Evolutionary conservation across 2,888 invertebrate species (phyloP), one percentile per base, ranked within the genome.

Genomic region (Catocala fraxini): DNA sequence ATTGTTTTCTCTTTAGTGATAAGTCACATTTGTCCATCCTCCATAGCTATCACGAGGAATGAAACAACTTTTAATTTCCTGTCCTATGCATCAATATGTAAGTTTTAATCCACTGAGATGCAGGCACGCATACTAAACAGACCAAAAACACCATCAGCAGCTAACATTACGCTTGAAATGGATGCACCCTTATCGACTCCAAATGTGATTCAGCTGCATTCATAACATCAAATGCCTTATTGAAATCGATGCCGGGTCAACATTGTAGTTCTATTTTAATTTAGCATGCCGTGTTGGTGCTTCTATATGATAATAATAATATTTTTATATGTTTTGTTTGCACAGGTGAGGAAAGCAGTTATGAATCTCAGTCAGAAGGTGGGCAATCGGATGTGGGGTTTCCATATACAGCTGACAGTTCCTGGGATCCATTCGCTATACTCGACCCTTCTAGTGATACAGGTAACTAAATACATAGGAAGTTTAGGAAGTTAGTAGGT

Each of bases 371-470:
- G 71, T 92, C 96, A 5, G 96, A 97, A 70, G 95, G 95, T 48
- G 96, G 95, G 0, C 95, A 96, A 76, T 95, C 95, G 0, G 95
- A 95, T 58, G 92, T 90, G 35, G 89, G 87, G 2, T 94, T 94
- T 70, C 91, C 94, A 48, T 90, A 90, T 49, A 91, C 94, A 4
- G 95, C 94, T 0, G 95, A 95, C 74, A 96, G 96, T 75, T 96
- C 97, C 6, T 94, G 94, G 94, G 94, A 94, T 59, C 96, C 97
- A 0, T 96, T 97, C 63, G 96, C 97, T 51, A 95, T 97, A 73
- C 91, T 97, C 11, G 97, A 96, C 85, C 97, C 97, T 58, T 95
- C 96, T 10, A 96, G 96, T 72, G 97, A 97, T 87, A 96, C 97
- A 91, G 97, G 97, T 97, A 88, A 86, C 0, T 15, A 10, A 25